These are phyloP conservation scores for Gallinago stenura DNA, from an alignment of 2,797 vertebrate species.

Conservation along the genomic window DNA sequence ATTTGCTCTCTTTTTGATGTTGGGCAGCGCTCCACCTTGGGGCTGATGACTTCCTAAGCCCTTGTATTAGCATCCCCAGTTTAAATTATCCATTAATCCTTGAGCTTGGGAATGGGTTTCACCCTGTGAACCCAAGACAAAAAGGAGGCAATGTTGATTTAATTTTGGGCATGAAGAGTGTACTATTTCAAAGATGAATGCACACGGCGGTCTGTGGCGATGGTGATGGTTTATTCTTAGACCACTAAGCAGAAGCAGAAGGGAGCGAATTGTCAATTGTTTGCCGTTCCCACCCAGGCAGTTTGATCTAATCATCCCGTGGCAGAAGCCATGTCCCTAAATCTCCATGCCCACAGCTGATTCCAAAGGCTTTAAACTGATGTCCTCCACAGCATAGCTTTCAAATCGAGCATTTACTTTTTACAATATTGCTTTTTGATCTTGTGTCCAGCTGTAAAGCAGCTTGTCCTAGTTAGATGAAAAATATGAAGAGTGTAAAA, in stretches of 20 bases:
- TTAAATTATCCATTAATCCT: constrained; percentile 4
- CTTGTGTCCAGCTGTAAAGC: not conserved
- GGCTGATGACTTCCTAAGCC: not conserved
- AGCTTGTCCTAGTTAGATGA: not conserved
- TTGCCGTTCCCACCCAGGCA: constrained; percentile 12
- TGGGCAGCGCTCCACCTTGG: not conserved
- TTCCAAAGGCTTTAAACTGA: not conserved
- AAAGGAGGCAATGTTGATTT: constrained; percentile 35
- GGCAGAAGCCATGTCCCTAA: constrained; percentile 8
- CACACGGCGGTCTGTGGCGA: not conserved
- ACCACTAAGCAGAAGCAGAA: constrained; percentile 33
- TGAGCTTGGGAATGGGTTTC: not conserved
- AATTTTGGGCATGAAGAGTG: constrained; percentile 25
- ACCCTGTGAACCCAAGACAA: not conserved
- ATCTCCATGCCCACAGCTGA: not conserved
- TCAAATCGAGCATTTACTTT: not conserved
- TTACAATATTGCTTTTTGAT: not conserved
- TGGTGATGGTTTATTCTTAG: constrained; percentile 35
- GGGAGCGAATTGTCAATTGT: constrained; percentile 22
- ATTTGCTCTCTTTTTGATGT: not conserved
- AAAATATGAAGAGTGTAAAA: not conserved
- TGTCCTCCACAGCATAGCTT: not conserved
- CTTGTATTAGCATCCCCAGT: not conserved
- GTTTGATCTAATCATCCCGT: constrained; percentile 9
- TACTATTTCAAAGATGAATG: constrained; percentile 32